Evolutionary conservation across 2,113 vertebrate genomes (phyloP).

Genomic region (Python bivittatus): DNA sequence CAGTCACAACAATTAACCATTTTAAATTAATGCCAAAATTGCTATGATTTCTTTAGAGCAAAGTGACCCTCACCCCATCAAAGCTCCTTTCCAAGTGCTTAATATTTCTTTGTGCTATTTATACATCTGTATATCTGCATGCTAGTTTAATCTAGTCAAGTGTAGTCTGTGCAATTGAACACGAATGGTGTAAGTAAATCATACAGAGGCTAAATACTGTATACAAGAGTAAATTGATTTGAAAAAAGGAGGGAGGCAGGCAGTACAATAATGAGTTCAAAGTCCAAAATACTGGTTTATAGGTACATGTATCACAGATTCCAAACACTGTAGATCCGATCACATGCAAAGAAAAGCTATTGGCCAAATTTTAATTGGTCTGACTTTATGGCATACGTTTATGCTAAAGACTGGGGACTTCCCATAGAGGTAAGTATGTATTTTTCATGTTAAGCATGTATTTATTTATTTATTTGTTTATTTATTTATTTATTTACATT

Average conservation of each 20-base stretch:
- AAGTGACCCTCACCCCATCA: constrained; percentile 22
- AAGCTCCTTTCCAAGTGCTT: constrained; percentile 10
- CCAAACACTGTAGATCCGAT: not conserved
- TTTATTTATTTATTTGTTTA: no score
- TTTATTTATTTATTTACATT: no score
- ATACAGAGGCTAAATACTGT: constrained; percentile 24
- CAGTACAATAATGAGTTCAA: not conserved
- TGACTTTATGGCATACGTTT: not conserved
- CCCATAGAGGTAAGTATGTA: not conserved
- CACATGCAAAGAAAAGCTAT: not conserved
- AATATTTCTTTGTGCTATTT: constrained; percentile 22
- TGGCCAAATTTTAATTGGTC: not conserved
- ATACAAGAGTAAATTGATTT: constrained; percentile 44
- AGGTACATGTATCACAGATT: not conserved
- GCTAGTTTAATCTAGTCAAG: constrained; percentile 37
- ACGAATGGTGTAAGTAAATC: constrained; percentile 41
- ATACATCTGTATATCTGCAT: constrained; percentile 25
- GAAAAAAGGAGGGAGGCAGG: constrained; percentile 15
- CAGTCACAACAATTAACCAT: constrained; percentile 46
- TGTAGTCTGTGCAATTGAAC: constrained; percentile 42
- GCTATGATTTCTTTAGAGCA: constrained; percentile 43
- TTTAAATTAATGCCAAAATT: constrained; percentile 63
- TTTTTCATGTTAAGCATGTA: no score
- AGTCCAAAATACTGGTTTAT: not conserved
- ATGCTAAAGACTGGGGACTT: no score